Base-by-base conservation (phyloP, 2,888 invertebrate species). In the Automeris io region DNA sequence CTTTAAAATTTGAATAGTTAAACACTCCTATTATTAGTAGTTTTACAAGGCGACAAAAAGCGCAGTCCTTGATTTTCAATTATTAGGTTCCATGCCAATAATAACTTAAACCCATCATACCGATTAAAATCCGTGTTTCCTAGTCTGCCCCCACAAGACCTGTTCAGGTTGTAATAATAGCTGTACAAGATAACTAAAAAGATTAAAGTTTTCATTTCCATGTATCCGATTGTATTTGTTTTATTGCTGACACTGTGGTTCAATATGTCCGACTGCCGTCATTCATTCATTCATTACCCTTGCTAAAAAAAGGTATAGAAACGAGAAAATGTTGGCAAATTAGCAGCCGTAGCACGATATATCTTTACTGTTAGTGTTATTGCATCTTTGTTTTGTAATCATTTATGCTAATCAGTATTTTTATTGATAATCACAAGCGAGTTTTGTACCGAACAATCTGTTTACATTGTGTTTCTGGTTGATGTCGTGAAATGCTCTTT, bases 321-420 rank as follows among this genome's bases (percentile, higher is more conserved):
- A 69, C 66, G 61, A 76, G 72, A 80, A n/a, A 79, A 77, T 80
- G 76, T 83, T 83, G 82, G 83, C 81, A 76, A 80, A 77, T 78
- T 80, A 67, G 50, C 67, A 66, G 58, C 66, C 71, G 70, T 70
- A 70, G 70, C 77, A 76, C 74, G 76, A 77, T 75, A 64, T 77
- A 74, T 64, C 65, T 63, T 70, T 70, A 67, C 60, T 54, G 59
- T 66, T 62, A 46, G 54, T 61, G 46, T 49, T 52, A 58, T 57
- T 53, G 54, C 59, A 60, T 42, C 45, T 48, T 44, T 53, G 34
- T 39, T 39, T 34, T 26, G 22, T 23, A 33, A 37, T 39, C 18
- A 33, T 39, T 39, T 26, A 33, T 32, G 33, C 25, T 26, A 39
- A 42, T 34, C 34, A 18, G 29, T 22, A 22, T 18, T 22, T 21